These are phyloP conservation scores for Battus philenor DNA, from an alignment of 1,140 invertebrate genomes.

Conservation along the genomic window DNA sequence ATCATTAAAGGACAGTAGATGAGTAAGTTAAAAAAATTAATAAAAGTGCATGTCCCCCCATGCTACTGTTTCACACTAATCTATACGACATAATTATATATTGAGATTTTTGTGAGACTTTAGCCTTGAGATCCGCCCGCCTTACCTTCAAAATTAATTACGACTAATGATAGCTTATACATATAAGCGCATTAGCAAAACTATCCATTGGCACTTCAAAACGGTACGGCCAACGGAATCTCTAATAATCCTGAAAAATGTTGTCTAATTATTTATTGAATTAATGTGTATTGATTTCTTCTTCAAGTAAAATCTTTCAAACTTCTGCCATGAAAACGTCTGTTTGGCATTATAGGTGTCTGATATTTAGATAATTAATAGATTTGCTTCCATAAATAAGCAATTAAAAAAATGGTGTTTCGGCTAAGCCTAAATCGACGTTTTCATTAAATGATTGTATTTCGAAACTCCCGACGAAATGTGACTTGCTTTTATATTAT, in stretches of 20 bases:
- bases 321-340: slow-evolving; percentile 10
- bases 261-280: not conserved
- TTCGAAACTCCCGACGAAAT: slow-evolving; percentile 10
- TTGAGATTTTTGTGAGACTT: slow-evolving; percentile 6
- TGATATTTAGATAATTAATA: too few relatives aligned
- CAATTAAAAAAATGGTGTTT: too few relatives aligned
- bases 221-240: slow-evolving; percentile 5
- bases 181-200: not conserved
- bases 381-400: too few relatives aligned
- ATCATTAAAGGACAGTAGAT: slow-evolving; percentile 29
- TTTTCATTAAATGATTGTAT: slow-evolving; percentile 5
- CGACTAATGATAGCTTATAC: not conserved
- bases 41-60: slow-evolving; percentile 23
- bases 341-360: slow-evolving; percentile 1
- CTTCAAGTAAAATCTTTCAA: slow-evolving; percentile 1
- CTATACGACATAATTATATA: not conserved
- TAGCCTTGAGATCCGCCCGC: slow-evolving; percentile 14
- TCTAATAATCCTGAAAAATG: slow-evolving; percentile 3
- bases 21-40: slow-evolving; percentile 33
- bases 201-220: slow-evolving; percentile 4
- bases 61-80: slow-evolving; percentile 16
- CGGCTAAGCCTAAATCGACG: slow-evolving; percentile 4
- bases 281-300: slow-evolving; percentile 3
- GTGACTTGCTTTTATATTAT: too few relatives aligned
- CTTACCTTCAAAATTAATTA: slow-evolving; percentile 4